phyloP scores from a whole-genome alignment of 35 echinoderm and acorn worm genomes.

The Hemicentrotus pulcherrimus region DNA sequence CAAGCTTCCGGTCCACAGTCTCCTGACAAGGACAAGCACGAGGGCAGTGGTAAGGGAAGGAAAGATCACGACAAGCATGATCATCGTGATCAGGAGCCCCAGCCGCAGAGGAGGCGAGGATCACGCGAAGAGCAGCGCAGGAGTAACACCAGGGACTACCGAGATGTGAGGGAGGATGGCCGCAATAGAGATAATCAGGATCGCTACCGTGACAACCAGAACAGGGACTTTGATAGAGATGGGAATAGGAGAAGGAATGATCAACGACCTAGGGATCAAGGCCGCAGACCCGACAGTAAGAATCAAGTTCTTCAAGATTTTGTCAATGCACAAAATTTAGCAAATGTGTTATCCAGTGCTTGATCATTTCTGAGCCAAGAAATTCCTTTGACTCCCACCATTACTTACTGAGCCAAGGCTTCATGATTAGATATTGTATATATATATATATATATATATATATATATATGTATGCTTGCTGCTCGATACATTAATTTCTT shows the following conservation, averaged over 20 bases:
- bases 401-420: no score
- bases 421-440: no score
- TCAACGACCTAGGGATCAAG: constrained; percentile 22
- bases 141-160: not conserved
- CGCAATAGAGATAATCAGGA: constrained; percentile 46
- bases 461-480: no score
- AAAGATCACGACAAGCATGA: constrained; percentile 36
- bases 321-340: no score
- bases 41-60: constrained; percentile 6
- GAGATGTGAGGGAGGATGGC: not conserved
- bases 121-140: constrained; percentile 43
- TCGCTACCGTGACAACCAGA: constrained; percentile 35
- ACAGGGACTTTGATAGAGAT: constrained; percentile 50
- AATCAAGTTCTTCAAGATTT: not conserved
- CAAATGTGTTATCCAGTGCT: no score
- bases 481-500: no score
- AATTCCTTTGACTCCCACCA: no score
- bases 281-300: constrained; percentile 16
- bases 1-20: constrained; percentile 83
- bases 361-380: no score
- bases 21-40: constrained; percentile 65
- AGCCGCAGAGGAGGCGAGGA: constrained; percentile 41
- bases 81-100: not conserved
- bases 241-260: constrained; percentile 53
- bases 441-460: no score